Evolutionary conservation across 2,113 vertebrate genomes (phyloP).

Genomic region (Perognathus longimembris): DNA sequence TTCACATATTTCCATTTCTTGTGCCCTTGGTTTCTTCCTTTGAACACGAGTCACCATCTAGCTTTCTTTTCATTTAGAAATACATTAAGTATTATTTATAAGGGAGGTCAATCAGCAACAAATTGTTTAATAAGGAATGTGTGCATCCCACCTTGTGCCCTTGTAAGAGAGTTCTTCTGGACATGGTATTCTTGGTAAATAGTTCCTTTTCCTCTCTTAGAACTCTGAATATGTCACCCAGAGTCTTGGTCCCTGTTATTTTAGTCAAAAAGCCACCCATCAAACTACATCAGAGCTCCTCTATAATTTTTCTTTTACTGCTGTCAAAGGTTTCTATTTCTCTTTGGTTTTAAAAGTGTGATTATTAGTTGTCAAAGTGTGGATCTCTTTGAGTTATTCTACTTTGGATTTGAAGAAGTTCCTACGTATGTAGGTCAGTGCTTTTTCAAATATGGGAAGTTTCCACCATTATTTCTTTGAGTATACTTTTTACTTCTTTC

Average conservation of each 20-base stretch:
- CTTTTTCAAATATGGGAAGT: not conserved
- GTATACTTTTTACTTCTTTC: not conserved
- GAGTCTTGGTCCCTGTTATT: not conserved
- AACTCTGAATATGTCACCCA: not conserved
- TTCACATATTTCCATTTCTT: not conserved
- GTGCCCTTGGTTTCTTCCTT: slow-evolving; percentile 10
- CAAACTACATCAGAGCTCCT: not conserved
- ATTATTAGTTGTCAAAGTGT: not conserved
- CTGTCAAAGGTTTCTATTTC: not conserved
- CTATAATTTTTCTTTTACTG: not conserved
- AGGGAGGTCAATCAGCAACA: not conserved
- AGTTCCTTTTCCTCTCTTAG: not conserved
- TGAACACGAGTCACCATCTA: slow-evolving; percentile 15
- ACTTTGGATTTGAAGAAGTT: not conserved
- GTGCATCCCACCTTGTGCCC: not conserved
- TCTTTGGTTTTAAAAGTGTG: not conserved
- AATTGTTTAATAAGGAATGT: not conserved
- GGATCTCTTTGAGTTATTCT: not conserved
- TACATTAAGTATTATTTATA: not conserved
- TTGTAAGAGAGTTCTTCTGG: not conserved
- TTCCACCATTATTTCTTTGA: not conserved
- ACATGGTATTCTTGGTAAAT: not conserved
- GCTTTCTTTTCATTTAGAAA: not conserved
- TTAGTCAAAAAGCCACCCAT: not conserved
- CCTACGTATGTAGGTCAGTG: not conserved